Base-by-base conservation (phyloP, 2,797 vertebrate genomes). In the Enteromius unitaeniatus region DNA sequence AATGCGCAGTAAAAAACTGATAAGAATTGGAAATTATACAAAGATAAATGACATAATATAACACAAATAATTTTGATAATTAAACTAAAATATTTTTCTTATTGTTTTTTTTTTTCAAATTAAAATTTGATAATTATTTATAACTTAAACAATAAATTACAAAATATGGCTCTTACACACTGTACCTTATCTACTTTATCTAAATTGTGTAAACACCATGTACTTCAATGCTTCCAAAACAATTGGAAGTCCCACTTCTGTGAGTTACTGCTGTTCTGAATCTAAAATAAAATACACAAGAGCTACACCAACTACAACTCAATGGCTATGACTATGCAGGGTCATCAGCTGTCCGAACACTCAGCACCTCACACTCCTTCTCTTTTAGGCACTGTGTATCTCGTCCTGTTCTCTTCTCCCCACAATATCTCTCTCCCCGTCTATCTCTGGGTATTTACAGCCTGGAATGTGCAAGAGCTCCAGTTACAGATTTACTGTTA, bases 401-500 rank as follows among this genome's bases (percentile, higher is more conserved):
- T 60, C 45, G 31, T 62, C 19, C 21, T 81, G 79, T 68, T 89
- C 76, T 79, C 65, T 42, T 73, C 87, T 23, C 74, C 86, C 89
- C 83, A 75, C 86, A 84, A 23, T 62, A 67, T 88, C 79, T 73
- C 62, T 78, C 9, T 72, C 31, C 4, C 51, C n/a, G 21, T 62
- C 42, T 79, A 40, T 80, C 77, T 79, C 85, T 77, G 88, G 90
- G 90, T 95, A 94, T 95, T 94, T 93, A 91, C 89, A 90, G 91
- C 73, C 58, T 4, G 91, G 94, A 93, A 95, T 95, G 92, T 93
- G 90, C 87, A 58, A 64, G 85, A 85, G 77, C 53, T 81, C 82
- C 51, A 62, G 83, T 86, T 89, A 74, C 90, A 81, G 84, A 81
- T 93, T 92, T 94, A 93, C 85, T 42, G 89, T 95, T 93, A 90